Percentiles rank a stretch among this genome's conserved stretches.
Evolutionary conservation across 1,140 invertebrate genomes (phyloP).

Genomic region (Campoletis sonorensis): DNA sequence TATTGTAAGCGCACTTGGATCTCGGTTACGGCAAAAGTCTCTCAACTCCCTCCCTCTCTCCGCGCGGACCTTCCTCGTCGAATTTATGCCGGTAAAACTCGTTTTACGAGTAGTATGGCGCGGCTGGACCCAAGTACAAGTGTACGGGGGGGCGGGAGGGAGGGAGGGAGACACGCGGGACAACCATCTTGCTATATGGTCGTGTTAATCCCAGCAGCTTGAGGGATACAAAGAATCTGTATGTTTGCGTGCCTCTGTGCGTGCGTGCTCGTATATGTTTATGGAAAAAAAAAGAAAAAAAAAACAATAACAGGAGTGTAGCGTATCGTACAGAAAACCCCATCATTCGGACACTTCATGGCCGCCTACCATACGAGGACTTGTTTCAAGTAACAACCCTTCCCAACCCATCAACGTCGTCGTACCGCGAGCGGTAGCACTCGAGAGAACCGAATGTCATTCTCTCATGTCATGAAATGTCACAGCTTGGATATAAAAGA

Average conservation of each 20-base stretch:
- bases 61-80: constrained; percentile 24
- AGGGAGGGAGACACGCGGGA: background rate
- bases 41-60: background rate
- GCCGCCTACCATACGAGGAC: background rate
- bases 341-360: constrained; percentile 20
- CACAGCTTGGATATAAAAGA: too few relatives aligned
- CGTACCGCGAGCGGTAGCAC: background rate
- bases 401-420: background rate
- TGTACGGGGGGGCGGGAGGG: background rate
- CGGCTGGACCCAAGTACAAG: constrained; percentile 20
- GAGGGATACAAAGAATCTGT: background rate
- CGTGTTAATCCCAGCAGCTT: background rate
- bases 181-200: background rate
- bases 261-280: too few relatives aligned
- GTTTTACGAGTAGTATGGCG: constrained; percentile 44
- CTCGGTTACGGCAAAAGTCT: constrained; percentile 1
- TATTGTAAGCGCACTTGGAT: constrained; percentile 1
- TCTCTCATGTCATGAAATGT: too few relatives aligned
- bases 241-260: too few relatives aligned
- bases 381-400: background rate
- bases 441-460: background rate
- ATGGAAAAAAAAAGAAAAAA: too few relatives aligned
- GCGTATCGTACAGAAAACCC: background rate
- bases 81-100: constrained; percentile 49
- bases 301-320: too few relatives aligned